These are phyloP conservation scores for Nylanderia fulva DNA, from an alignment of 1,140 invertebrate species.

Conservation along the genomic window DNA sequence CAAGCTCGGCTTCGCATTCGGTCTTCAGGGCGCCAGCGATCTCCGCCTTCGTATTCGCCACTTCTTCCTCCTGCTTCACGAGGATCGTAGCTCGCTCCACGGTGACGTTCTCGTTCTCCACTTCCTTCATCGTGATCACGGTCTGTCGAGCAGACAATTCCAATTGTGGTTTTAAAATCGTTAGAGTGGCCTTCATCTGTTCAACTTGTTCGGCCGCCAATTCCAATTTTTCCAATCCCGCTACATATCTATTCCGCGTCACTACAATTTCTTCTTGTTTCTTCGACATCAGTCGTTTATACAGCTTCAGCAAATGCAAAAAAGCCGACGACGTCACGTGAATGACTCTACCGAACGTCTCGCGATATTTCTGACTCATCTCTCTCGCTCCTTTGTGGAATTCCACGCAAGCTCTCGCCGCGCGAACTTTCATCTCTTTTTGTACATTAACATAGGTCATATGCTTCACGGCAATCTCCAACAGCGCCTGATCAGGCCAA, in stretches of 20 bases:
- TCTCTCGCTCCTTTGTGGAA: slow-evolving; percentile 86
- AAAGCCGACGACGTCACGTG: slow-evolving; percentile 87
- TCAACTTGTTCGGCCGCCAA: slow-evolving; percentile 88
- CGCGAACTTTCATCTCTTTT: slow-evolving; percentile 84
- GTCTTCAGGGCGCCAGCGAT: slow-evolving; percentile 88
- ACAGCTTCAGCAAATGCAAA: slow-evolving; percentile 87
- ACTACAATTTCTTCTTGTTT: slow-evolving; percentile 87
- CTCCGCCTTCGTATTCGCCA: slow-evolving; percentile 89
- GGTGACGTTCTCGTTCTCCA: slow-evolving; percentile 89
- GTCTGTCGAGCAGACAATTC: slow-evolving; percentile 89
- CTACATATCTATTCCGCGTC: slow-evolving; percentile 87
- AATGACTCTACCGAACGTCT: slow-evolving; percentile 84
- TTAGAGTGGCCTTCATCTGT: slow-evolving; percentile 89
- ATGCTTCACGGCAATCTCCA: slow-evolving; percentile 89
- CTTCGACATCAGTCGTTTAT: slow-evolving; percentile 84
- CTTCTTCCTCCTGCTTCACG: slow-evolving; percentile 89
- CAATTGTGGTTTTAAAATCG: slow-evolving; percentile 89
- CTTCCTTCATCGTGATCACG: slow-evolving; percentile 88
- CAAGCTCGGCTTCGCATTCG: slow-evolving; percentile 90
- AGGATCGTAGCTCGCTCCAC: slow-evolving; percentile 89
- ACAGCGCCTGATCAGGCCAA: slow-evolving; percentile 91
- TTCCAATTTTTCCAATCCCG: slow-evolving; percentile 89
- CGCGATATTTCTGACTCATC: slow-evolving; percentile 80
- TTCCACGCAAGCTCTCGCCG: slow-evolving; percentile 87
- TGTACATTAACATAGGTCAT: slow-evolving; percentile 86